Evolutionary conservation across 2,797 vertebrate species (phyloP).

Genomic region (Kryptopterus vitreolus): DNA sequence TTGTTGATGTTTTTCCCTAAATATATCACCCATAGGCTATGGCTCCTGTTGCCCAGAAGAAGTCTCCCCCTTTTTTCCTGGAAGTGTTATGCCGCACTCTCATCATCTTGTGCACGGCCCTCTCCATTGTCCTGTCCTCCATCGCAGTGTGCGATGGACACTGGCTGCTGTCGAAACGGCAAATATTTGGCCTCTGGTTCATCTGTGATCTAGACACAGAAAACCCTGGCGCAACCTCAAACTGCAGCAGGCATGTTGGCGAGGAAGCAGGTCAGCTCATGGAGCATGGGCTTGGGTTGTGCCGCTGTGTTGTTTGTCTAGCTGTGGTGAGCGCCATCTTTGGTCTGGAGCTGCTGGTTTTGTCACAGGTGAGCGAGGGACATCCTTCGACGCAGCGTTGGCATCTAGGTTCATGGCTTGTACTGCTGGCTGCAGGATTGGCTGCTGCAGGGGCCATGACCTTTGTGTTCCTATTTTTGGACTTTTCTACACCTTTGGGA

Average conservation of each 20-base stretch:
- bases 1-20: background rate
- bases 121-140: conserved; percentile 75
- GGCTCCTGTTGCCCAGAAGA: conserved; percentile 55
- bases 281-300: conserved; percentile 62
- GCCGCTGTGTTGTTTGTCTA: conserved; percentile 67
- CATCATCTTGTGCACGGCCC: conserved; percentile 72
- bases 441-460: conserved; percentile 68
- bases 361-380: conserved; percentile 79
- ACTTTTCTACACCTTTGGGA: conserved; percentile 62
- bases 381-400: conserved; percentile 66
- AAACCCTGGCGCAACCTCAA: conserved; percentile 19
- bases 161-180: conserved; percentile 70
- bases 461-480: conserved; percentile 71
- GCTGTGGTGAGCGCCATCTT: conserved; percentile 79
- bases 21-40: conserved; percentile 55
- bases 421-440: conserved; percentile 71
- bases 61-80: conserved; percentile 66
- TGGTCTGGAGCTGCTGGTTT: conserved; percentile 81
- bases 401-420: conserved; percentile 71
- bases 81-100: conserved; percentile 72
- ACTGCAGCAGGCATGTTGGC: conserved; percentile 54
- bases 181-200: conserved; percentile 78
- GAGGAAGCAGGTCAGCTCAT: conserved; percentile 64
- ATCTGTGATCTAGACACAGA: conserved; percentile 65
- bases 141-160: conserved; percentile 78